Evolutionary conservation across 2,888 invertebrate genomes (phyloP).

Genomic region (Volucella inanis): DNA sequence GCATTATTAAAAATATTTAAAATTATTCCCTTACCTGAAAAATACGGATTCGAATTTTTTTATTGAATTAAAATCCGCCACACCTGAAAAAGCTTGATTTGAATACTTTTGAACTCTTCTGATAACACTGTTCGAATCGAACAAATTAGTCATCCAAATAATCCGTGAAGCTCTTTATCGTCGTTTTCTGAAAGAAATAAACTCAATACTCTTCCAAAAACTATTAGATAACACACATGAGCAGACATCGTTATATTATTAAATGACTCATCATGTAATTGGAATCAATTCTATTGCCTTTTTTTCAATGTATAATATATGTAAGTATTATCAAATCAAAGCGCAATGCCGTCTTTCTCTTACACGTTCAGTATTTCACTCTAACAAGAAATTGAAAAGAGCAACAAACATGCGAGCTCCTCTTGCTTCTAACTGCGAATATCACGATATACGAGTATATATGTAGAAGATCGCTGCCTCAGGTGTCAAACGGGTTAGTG

Average conservation of each 20-base stretch:
- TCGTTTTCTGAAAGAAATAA: slow-evolving; percentile 31
- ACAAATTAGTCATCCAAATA: slow-evolving; percentile 44
- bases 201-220: slow-evolving; percentile 38
- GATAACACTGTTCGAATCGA: background rate
- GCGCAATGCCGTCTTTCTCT: slow-evolving; percentile 13
- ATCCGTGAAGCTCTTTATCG: slow-evolving; percentile 16
- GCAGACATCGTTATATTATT: slow-evolving; percentile 18
- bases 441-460: background rate
- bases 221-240: slow-evolving; percentile 70
- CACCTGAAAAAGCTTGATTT: slow-evolving; percentile 18
- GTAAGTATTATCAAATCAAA: slow-evolving; percentile 53
- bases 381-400: slow-evolving; percentile 15
- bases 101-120: slow-evolving; percentile 22
- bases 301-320: slow-evolving; percentile 2
- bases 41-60: too few relatives aligned
- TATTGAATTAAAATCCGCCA: too few relatives aligned
- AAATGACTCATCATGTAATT: slow-evolving; percentile 67
- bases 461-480: slow-evolving; percentile 19
- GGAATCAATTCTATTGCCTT: slow-evolving; percentile 1
- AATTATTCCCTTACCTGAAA: too few relatives aligned
- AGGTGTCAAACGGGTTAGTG: slow-evolving; percentile 37
- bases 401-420: slow-evolving; percentile 18
- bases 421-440: background rate
- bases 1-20: too few relatives aligned
- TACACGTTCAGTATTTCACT: background rate